Evolutionary conservation across 2,113 vertebrate species (phyloP).

Genomic region (Promerops cafer): DNA sequence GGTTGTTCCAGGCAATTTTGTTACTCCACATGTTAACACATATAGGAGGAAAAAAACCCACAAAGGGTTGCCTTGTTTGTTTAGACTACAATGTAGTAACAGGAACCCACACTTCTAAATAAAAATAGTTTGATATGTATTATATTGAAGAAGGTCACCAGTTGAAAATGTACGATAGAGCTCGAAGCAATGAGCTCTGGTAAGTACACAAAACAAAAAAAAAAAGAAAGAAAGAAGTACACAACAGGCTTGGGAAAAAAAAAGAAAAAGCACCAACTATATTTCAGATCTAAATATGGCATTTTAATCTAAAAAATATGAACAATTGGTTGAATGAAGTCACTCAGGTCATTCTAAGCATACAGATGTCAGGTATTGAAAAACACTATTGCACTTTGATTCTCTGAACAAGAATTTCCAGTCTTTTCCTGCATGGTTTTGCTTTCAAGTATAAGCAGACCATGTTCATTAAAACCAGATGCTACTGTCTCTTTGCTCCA

Average conservation of each 20-base stretch:
- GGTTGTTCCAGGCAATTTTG: background rate
- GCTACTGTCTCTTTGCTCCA: constrained; percentile 62
- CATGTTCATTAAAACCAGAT: constrained; percentile 74
- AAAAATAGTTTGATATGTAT: background rate
- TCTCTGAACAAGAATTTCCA: constrained; percentile 67
- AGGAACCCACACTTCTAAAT: background rate
- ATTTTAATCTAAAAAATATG: constrained; percentile 70
- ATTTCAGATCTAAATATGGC: constrained; percentile 45
- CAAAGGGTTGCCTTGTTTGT: background rate
- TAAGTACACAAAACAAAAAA: background rate
- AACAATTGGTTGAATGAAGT: constrained; percentile 48
- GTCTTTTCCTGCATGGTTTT: constrained; percentile 66
- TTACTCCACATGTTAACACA: background rate
- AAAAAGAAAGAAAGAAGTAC: background rate
- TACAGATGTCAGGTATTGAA: constrained; percentile 67
- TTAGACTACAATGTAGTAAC: background rate
- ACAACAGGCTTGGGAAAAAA: background rate
- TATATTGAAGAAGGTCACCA: background rate
- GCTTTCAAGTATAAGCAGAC: constrained; percentile 69
- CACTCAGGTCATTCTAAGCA: constrained; percentile 62
- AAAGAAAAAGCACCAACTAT: background rate
- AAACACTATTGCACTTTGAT: constrained; percentile 66
- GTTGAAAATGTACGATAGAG: background rate
- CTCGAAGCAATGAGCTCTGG: background rate
- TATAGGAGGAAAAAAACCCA: background rate